These are phyloP conservation scores for Balearica regulorum DNA, from an alignment of 2,797 vertebrate species.

Conservation along the genomic window DNA sequence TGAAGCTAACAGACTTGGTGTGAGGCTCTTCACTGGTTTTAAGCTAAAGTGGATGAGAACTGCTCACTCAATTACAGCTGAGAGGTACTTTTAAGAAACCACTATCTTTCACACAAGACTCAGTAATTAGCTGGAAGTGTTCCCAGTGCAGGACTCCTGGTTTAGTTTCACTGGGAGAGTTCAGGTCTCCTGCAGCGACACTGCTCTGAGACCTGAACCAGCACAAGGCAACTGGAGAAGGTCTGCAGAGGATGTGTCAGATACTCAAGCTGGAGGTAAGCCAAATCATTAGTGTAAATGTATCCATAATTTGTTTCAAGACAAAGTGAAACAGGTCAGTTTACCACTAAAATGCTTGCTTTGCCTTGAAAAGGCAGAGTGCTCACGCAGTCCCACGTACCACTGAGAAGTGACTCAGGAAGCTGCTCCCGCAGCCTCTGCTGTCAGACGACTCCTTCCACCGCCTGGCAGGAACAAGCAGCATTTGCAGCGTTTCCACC, in stretches of 20 bases:
- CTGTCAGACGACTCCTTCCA: background rate
- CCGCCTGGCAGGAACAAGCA: background rate
- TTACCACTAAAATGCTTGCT: background rate
- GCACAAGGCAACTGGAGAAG: background rate
- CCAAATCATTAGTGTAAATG: background rate
- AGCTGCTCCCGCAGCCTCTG: background rate
- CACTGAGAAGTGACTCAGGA: background rate
- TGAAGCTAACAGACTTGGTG: background rate
- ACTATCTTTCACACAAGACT: background rate
- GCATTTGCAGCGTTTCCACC: background rate
- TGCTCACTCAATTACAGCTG: background rate
- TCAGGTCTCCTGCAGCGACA: background rate
- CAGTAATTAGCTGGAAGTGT: background rate
- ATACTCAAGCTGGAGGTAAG: background rate
- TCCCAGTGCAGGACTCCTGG: background rate
- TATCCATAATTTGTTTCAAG: background rate
- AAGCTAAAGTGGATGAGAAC: background rate
- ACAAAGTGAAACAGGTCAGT: background rate
- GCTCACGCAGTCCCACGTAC: accelerated
- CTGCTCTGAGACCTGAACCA: background rate
- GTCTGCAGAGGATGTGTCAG: background rate
- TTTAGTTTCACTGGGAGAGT: background rate
- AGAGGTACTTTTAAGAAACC: background rate
- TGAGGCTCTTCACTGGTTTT: background rate
- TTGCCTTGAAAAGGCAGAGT: background rate